Evolutionary conservation across 1,140 invertebrate genomes (phyloP).

Genomic region (Drosophila repletoides): DNA sequence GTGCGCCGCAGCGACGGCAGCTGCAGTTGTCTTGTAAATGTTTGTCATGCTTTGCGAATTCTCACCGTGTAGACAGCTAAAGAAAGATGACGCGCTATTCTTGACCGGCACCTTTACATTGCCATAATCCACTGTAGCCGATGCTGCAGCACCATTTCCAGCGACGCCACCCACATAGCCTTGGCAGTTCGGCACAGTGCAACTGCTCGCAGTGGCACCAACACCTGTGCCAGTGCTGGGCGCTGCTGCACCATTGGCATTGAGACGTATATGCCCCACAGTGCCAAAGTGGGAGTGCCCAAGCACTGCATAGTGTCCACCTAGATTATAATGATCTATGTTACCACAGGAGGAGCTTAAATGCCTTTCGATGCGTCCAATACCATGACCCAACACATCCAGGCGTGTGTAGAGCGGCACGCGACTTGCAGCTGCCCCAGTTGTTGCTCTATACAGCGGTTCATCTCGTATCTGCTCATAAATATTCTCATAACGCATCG

Average conservation of each 20-base stretch:
- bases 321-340: conserved; percentile 84
- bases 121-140: conserved; percentile 39
- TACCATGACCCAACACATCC: conserved; percentile 84
- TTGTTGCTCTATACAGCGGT: conserved; percentile 71
- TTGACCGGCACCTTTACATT: conserved; percentile 71
- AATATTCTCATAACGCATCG: conserved; percentile 81
- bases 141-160: background rate
- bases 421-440: conserved; percentile 37
- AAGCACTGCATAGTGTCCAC: conserved; percentile 79
- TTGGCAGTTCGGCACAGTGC: conserved; percentile 63
- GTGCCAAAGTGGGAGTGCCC: conserved; percentile 81
- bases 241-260: conserved; percentile 48
- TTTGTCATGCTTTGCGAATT: conserved; percentile 82
- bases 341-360: conserved; percentile 84
- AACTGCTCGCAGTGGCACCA: conserved; percentile 11
- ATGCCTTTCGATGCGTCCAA: conserved; percentile 84
- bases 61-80: conserved; percentile 80
- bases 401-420: conserved; percentile 84
- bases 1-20: conserved; percentile 34
- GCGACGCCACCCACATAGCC: conserved; percentile 31
- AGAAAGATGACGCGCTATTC: conserved; percentile 78
- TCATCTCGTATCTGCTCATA: conserved; percentile 84
- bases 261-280: conserved; percentile 77
- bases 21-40: conserved; percentile 70
- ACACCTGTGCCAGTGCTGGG: conserved; percentile 1